Base-by-base conservation (phyloP, 2,113 vertebrate species). In the Hucho hucho region DNA sequence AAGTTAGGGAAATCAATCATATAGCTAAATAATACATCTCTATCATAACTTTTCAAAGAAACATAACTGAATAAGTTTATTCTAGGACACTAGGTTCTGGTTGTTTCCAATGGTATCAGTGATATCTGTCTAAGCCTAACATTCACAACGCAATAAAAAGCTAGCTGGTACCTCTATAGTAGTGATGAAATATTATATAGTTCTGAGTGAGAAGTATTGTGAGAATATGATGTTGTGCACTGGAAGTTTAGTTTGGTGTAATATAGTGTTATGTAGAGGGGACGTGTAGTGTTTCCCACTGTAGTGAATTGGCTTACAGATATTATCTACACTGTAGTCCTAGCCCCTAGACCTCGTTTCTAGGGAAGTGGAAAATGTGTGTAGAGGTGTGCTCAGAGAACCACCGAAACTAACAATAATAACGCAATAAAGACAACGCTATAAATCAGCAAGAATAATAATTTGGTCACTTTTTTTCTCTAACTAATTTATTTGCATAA, bases 401-500 rank as follows among this genome's bases (percentile, higher is more conserved):
- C 56, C 72, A 58, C 66, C 37, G 73, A 87, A 75, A 83, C 71
- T 76, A 83, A 87, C 53, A 79, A 78, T 47, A 24, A 26, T 46
- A 49, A 74, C 14, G 63, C 43, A 43, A 65, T 49, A 49, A 74
- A 43, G 63, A 56, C 43, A 89, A 83, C 58, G 58, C 58, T 22
- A 61, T 7, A 22, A 61, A 61, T 22, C 58, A 61, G 58, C 70
- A 87, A 89, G 83, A 70, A 83, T 72, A 89, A 91, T 86, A 91
- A 90, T 92, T 92, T 92, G 92, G 89, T 91, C 91, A 87, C 79
- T 90, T 91, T 86, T 78, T 89, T 43, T 9, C 1, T 63, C 82
- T 81, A 93, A 84, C 92, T 93, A 93, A 87, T 92, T 90, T 89
- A 83, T 90, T 93, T 93, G 93, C 93, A 94, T 93, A 93, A 92